phyloP scores from a whole-genome alignment of 2,113 vertebrate genomes.

The Gymnarchus niloticus region DNA sequence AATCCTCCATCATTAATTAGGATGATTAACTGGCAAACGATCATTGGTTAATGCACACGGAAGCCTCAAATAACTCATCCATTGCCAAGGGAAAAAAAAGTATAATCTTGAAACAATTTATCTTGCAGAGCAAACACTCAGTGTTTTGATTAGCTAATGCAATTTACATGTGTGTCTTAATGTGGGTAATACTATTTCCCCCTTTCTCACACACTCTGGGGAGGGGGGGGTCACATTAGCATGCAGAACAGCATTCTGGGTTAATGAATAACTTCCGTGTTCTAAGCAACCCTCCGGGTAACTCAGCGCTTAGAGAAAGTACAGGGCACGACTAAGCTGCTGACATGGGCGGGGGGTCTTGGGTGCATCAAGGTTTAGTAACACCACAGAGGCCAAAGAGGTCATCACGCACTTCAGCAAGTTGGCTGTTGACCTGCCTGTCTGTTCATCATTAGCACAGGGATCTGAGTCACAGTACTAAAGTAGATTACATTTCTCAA shows the following conservation, averaged over 20 bases:
- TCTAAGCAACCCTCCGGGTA: no score
- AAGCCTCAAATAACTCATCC: conserved; percentile 31
- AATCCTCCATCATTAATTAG: conserved; percentile 42
- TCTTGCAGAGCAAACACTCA: conserved; percentile 32
- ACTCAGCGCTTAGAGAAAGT: no score
- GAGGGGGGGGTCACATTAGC: conserved; percentile 27
- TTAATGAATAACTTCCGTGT: conserved; percentile 43
- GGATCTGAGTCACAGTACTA: no score
- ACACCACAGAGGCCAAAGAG: background rate
- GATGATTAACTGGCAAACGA: conserved; percentile 39
- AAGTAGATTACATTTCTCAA: no score
- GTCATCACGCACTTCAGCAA: background rate
- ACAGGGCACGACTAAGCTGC: background rate
- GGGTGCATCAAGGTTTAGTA: background rate
- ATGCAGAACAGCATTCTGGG: conserved; percentile 25
- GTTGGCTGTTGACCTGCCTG: background rate
- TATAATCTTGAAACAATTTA: conserved; percentile 44
- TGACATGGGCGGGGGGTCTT: background rate
- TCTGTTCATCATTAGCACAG: no score
- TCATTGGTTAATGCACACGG: conserved; percentile 30
- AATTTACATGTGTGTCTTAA: conserved; percentile 38
- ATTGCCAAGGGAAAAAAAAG: conserved; percentile 27
- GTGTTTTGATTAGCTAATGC: conserved; percentile 45
- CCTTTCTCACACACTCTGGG: conserved; percentile 16
- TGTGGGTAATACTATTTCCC: conserved; percentile 29